A percentile compares a stretch with the other conserved stretches of the same genome.
Conservation (phyloP, 2,888 invertebrate genomes). For the Acrocera orbiculus region DNA sequence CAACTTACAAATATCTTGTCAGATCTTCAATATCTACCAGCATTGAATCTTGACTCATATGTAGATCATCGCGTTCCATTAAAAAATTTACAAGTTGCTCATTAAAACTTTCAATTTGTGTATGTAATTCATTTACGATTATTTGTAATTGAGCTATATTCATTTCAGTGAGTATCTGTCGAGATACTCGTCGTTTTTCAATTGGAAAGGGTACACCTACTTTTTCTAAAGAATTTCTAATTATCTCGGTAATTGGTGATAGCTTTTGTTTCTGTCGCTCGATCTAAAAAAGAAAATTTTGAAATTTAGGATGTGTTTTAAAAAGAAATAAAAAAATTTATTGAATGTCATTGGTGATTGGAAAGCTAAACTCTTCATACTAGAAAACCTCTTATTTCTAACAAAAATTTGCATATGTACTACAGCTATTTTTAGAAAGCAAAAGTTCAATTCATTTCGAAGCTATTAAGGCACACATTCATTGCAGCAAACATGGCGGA, state of each 20-base stretch:
- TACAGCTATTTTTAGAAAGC: too few relatives aligned
- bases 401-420: too few relatives aligned
- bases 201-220: constrained; percentile 69
- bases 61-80: constrained; percentile 84
- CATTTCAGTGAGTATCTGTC: constrained; percentile 78
- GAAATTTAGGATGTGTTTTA: not conserved
- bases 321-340: constrained; percentile 6
- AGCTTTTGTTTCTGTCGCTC: constrained; percentile 51
- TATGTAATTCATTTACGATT: constrained; percentile 85
- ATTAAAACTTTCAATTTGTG: constrained; percentile 83
- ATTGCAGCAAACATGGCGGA: too few relatives aligned
- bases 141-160: constrained; percentile 83
- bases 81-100: constrained; percentile 75
- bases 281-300: constrained; percentile 23
- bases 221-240: constrained; percentile 59
- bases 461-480: too few relatives aligned
- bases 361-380: too few relatives aligned
- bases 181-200: constrained; percentile 64
- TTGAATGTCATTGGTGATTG: too few relatives aligned
- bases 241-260: constrained; percentile 75
- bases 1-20: constrained; percentile 67
- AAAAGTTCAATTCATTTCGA: too few relatives aligned
- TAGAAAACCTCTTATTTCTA: too few relatives aligned
- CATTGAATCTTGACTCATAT: constrained; percentile 97
- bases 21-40: constrained; percentile 93